phyloP scores from a whole-genome alignment of 1,140 invertebrate species.

The Orius insidiosus region DNA sequence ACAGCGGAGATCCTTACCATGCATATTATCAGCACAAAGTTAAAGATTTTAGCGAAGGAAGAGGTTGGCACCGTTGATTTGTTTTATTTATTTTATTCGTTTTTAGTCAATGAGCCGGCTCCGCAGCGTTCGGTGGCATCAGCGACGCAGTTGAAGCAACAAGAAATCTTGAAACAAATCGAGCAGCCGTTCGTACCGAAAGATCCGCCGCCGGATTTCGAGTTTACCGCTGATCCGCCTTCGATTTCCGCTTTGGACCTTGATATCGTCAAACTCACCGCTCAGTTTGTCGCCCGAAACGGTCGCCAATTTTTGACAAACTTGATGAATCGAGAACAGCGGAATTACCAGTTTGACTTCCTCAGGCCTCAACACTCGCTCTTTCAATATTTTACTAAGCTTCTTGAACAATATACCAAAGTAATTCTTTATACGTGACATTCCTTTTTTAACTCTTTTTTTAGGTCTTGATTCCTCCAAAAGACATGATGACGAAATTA shows the following conservation, averaged over 20 bases:
- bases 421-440: too few species aligned
- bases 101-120: conserved; percentile 19
- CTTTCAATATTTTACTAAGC: conserved; percentile 96
- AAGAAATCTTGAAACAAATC: conserved; percentile 76
- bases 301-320: conserved; percentile 95
- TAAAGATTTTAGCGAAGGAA: conserved; percentile 85
- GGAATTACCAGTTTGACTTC: conserved; percentile 99
- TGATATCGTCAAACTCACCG: conserved; percentile 94
- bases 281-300: conserved; percentile 97
- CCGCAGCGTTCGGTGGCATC: conserved; percentile 32
- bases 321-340: conserved; percentile 93
- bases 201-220: conserved; percentile 89
- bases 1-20: conserved; percentile 92
- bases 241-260: conserved; percentile 97
- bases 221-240: conserved; percentile 95
- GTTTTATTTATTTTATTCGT: conserved; percentile 8
- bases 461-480: conserved; percentile 77
- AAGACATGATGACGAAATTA: conserved; percentile 70
- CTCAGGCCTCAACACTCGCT: conserved; percentile 93
- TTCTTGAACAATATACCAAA: conserved; percentile 97
- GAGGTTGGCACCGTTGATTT: conserved; percentile 30
- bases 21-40: conserved; percentile 98
- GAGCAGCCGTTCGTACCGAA: conserved; percentile 75
- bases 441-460: conserved; percentile 17
- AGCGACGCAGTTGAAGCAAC: conserved; percentile 66